Percentiles rank a stretch among this genome's conserved stretches.
Conservation (phyloP, 2,888 invertebrate species). For the Ornithoptera priamus region DNA sequence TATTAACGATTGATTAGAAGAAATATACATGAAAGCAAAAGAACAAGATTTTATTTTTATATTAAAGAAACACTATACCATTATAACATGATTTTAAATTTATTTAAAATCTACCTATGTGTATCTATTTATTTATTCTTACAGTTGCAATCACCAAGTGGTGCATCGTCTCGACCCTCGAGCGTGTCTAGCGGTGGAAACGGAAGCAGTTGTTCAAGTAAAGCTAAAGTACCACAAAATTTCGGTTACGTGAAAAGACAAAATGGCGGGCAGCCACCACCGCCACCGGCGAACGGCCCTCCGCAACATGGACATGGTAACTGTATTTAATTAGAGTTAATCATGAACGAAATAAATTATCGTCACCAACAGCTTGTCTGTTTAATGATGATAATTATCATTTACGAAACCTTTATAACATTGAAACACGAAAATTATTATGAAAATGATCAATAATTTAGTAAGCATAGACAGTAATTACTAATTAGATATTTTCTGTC, state of each 20-base stretch:
- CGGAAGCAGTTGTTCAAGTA: conserved; percentile 76
- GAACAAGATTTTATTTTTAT: too few relatives aligned
- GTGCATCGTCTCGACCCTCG: conserved; percentile 67
- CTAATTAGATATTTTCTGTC: too few relatives aligned
- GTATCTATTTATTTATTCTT: conserved; percentile 30
- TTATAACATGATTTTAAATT: too few relatives aligned
- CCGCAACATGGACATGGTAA: conserved; percentile 61
- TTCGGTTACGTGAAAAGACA: conserved; percentile 92
- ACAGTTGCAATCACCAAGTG: conserved; percentile 77
- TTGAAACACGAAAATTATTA: background rate
- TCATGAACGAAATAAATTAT: too few relatives aligned
- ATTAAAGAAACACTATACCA: too few relatives aligned
- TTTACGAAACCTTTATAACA: too few relatives aligned
- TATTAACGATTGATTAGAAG: too few relatives aligned
- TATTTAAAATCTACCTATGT: too few relatives aligned
- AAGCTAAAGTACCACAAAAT: conserved; percentile 89
- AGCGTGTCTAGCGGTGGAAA: conserved; percentile 77
- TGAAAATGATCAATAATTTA: background rate
- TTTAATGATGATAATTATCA: too few relatives aligned
- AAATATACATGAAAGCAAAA: too few relatives aligned
- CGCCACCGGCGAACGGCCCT: conserved; percentile 58
- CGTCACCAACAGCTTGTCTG: too few relatives aligned
- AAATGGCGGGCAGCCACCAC: conserved; percentile 80
- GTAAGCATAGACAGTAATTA: background rate
- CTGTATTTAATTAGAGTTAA: background rate